These are phyloP conservation scores for Plotosus lineatus DNA, from an alignment of 2,113 vertebrate genomes.

Conservation along the genomic window DNA sequence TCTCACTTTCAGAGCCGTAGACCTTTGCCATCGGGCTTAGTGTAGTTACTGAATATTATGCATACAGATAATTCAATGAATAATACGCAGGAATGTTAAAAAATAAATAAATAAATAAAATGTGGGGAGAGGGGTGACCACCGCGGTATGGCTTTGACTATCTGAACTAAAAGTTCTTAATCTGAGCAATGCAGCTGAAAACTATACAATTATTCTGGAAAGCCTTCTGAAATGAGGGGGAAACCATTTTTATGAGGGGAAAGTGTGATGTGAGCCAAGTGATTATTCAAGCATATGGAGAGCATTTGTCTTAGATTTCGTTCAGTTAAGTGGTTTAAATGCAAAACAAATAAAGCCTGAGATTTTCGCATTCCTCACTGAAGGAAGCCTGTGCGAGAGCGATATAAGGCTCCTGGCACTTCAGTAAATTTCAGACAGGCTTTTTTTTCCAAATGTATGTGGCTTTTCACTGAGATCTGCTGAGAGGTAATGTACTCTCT, in stretches of 20 bases:
- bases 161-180: background rate
- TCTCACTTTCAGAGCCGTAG: background rate
- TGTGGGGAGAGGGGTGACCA: too few relatives aligned
- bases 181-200: background rate
- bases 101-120: conserved; percentile 17
- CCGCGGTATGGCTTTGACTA: background rate
- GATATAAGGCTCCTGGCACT: background rate
- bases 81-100: background rate
- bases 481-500: background rate
- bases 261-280: conserved; percentile 10
- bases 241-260: conserved; percentile 24
- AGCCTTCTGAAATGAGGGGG: background rate
- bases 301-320: conserved; percentile 16
- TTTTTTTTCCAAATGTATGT: background rate
- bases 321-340: conserved; percentile 25
- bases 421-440: background rate
- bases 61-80: background rate
- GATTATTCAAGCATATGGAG: conserved; percentile 33
- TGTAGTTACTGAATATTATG: background rate
- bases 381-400: background rate
- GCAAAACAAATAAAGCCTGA: conserved; percentile 31
- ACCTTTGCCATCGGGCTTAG: too few relatives aligned
- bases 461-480: conserved; percentile 1
- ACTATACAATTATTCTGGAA: conserved; percentile 2
- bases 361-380: background rate